phyloP scores from a whole-genome alignment of 2,888 invertebrate species.

The Dromius quadrimaculatus region DNA sequence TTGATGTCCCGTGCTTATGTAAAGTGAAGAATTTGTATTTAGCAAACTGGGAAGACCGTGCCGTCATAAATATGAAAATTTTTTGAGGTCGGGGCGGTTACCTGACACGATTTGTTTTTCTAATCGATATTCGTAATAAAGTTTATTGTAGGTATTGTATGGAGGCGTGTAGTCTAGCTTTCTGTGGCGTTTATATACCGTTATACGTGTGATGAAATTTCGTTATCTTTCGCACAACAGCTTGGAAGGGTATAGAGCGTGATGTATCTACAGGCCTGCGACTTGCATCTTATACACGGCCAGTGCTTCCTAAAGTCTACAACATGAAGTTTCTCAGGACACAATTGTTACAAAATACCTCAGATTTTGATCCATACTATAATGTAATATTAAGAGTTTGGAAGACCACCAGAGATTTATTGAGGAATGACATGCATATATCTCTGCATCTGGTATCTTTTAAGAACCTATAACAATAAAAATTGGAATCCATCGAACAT shows the following conservation, averaged over 20 bases:
- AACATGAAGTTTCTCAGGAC: too few species aligned
- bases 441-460: too few species aligned
- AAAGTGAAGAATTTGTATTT: constrained; percentile 25
- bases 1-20: constrained; percentile 42
- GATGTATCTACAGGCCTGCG: constrained; percentile 49
- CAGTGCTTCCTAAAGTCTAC: not conserved
- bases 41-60: constrained; percentile 43
- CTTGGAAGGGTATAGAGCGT: constrained; percentile 23
- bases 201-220: constrained; percentile 52
- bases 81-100: constrained; percentile 38
- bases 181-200: constrained; percentile 45
- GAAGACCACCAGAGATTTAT: too few species aligned
- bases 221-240: constrained; percentile 49
- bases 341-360: too few species aligned
- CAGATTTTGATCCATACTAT: too few species aligned
- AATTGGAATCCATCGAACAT: too few species aligned
- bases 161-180: constrained; percentile 34
- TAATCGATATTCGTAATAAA: constrained; percentile 51
- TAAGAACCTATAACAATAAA: too few species aligned
- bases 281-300: constrained; percentile 47
- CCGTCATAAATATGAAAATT: constrained; percentile 48
- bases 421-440: too few species aligned
- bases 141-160: constrained; percentile 49
- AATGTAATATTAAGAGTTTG: too few species aligned
- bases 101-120: constrained; percentile 47